A percentile compares a stretch with the other conserved stretches of the same genome.
Evolutionary conservation across 2,888 invertebrate genomes (phyloP).

Genomic region (Hedya salicella): DNA sequence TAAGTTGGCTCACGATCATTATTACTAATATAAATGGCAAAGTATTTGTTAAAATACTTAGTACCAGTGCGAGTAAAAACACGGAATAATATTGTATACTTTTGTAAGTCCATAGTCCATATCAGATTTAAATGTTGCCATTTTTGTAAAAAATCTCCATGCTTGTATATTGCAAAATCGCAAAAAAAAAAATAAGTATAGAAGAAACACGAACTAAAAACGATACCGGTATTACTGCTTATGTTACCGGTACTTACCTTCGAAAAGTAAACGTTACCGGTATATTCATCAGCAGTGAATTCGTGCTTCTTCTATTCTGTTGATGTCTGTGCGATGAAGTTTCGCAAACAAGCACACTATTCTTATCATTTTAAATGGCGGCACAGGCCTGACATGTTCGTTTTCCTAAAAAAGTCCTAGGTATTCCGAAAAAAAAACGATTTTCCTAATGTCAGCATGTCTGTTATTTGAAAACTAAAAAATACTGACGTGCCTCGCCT

Average conservation of each 20-base stretch:
- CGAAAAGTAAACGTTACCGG: background rate
- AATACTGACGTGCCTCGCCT: too few species aligned
- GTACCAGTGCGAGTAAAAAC: background rate
- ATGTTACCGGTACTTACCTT: too few species aligned
- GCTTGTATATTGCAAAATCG: slow-evolving; percentile 21
- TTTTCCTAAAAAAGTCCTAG: too few species aligned
- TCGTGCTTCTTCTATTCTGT: slow-evolving; percentile 1
- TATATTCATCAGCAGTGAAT: background rate
- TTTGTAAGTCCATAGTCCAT: slow-evolving; percentile 18
- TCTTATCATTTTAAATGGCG: background rate
- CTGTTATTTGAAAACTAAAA: too few species aligned
- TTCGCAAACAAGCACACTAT: background rate
- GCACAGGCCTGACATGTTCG: background rate
- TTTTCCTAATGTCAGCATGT: too few species aligned
- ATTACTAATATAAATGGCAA: background rate
- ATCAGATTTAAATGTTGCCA: slow-evolving; percentile 11
- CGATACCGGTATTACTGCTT: background rate
- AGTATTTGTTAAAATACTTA: background rate
- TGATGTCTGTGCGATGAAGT: background rate
- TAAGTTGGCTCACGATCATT: slow-evolving; percentile 8
- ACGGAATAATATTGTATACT: slow-evolving; percentile 11
- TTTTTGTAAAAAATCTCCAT: slow-evolving; percentile 3
- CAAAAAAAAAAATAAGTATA: background rate
- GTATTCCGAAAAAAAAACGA: too few species aligned
- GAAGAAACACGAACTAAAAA: background rate